Base-by-base conservation (phyloP, 1,140 invertebrate species). In the Aphaenogaster floridana region DNA sequence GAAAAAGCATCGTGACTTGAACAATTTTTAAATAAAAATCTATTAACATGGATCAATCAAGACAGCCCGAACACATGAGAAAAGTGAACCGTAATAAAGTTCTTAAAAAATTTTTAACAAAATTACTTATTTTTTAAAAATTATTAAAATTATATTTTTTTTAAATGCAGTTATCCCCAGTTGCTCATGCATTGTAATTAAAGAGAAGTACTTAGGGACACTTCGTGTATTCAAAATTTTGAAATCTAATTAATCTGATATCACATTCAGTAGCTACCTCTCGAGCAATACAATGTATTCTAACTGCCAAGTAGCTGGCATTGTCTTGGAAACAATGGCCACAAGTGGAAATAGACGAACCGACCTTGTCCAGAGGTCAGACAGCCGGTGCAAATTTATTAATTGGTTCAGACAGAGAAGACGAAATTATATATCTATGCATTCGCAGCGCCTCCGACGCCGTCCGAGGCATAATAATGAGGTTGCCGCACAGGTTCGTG, bases 371-470 rank as follows among this genome's bases (percentile, higher is more conserved):
- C 78, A 86, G 72, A 63, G 80, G 61, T 74, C 86, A 76, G 85
- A 74, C 89, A 63, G 76, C 87, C 89, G 86, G 87, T 87, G 89
- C 90, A 93, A 93, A 93, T 93, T 93, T 93, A 93, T 93, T 93
- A 93, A 93, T 93, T 91, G 89, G 76, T 88, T 81, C 79, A 69
- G 71, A 66, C 64, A 64, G 86, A 87, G 88, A 84, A 72, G 86
- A 86, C 52, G 66, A 86, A 90, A 92, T 90, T 91, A 91, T 84
- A 63, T 64, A 78, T 17, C 78, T 48, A 72, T 66, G 59, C 74
- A 85, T 57, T 61, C 34, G 72, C 34, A 42, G 52, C n/a, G 28
- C 50, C 57, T 54, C 52, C 48, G 11, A 42, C 50, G 50, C 34
- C 57, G 52, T 52, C 11, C 72, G 36, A 52, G 48, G 81, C 88